A percentile compares a stretch with the other conserved stretches of the same genome.
Conservation (phyloP, 2,113 vertebrate genomes). For the Microtus pennsylvanicus region DNA sequence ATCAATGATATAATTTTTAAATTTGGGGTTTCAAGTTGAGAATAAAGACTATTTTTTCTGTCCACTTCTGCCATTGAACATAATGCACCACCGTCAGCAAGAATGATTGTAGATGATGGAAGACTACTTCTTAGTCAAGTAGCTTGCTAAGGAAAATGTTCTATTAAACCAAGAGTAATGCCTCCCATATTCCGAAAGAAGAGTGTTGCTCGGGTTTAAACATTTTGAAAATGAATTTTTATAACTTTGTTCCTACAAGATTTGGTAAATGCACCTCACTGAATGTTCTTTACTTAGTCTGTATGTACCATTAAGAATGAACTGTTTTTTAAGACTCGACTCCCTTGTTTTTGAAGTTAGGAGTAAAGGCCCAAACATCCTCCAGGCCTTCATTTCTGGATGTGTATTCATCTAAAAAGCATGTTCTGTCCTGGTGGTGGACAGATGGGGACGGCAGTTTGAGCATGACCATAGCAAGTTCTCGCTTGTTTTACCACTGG, state of each 20-base stretch:
- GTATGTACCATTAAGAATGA: background rate
- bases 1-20: slow-evolving; percentile 28
- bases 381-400: background rate
- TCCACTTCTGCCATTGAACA: slow-evolving; percentile 51
- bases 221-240: slow-evolving; percentile 32
- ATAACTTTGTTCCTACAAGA: background rate
- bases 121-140: background rate
- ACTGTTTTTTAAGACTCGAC: background rate
- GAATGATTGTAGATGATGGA: slow-evolving; percentile 23
- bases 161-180: slow-evolving; percentile 22
- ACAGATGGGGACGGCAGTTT: background rate
- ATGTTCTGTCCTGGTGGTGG: background rate
- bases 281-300: slow-evolving; percentile 3
- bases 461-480: background rate
- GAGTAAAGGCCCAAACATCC: slow-evolving; percentile 1
- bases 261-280: background rate
- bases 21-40: slow-evolving; percentile 49
- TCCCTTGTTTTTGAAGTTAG: slow-evolving; percentile 22
- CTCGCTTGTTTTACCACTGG: background rate
- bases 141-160: slow-evolving; percentile 11
- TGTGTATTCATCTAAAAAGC: background rate
- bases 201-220: background rate
- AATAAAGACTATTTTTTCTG: background rate
- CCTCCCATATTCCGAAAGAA: slow-evolving; percentile 33
- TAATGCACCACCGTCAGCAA: background rate